phyloP scores from a whole-genome alignment of 2,797 vertebrate genomes.

The Dendrocincla tyrannina region DNA sequence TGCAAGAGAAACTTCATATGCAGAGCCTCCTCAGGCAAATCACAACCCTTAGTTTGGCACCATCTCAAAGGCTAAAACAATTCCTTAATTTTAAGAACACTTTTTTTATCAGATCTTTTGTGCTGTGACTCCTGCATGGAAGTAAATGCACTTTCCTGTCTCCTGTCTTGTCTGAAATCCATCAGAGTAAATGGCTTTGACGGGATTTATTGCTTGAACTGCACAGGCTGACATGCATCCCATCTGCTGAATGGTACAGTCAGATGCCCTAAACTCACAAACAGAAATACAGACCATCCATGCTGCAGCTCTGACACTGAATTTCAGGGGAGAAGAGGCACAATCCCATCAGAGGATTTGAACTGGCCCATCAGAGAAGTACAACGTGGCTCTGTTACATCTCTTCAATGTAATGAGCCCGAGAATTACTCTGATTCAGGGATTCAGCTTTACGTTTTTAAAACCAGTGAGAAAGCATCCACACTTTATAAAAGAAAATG shows the following conservation, averaged over 20 bases:
- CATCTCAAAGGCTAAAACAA: not conserved
- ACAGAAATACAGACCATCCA: not conserved
- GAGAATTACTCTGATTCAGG: not conserved
- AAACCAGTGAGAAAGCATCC: not conserved
- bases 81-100: not conserved
- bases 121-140: not conserved
- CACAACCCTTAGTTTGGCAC: not conserved
- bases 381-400: not conserved
- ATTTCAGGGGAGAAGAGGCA: not conserved
- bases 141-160: not conserved
- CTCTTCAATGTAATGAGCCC: not conserved
- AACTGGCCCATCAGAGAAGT: not conserved
- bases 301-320: not conserved
- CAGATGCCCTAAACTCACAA: not conserved
- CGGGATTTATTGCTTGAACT: slow-evolving; percentile 10
- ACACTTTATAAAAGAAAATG: not conserved
- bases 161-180: not conserved
- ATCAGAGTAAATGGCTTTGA: not conserved
- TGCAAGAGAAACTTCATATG: not conserved
- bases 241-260: not conserved
- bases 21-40: not conserved
- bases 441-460: not conserved
- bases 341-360: not conserved
- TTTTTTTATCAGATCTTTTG: not conserved
- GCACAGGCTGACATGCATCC: not conserved